Conservation (phyloP, 2,888 invertebrate species). For the Monoplex corrugatus region DNA sequence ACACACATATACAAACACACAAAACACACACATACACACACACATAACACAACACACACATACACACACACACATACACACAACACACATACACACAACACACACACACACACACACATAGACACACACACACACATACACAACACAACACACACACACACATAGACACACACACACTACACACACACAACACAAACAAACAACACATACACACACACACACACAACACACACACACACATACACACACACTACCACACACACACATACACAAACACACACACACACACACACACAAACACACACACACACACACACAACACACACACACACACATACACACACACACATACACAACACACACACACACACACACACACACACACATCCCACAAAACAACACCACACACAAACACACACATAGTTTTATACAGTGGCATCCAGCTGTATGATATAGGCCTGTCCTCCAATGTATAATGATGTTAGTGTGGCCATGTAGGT, state of each 20-base stretch:
- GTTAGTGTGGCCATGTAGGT: no score
- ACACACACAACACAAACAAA: not conserved
- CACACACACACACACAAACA: not conserved
- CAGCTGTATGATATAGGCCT: no score
- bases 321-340: not conserved
- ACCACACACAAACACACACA: not conserved
- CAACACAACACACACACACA: not conserved
- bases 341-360: constrained; percentile 17
- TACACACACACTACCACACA: not conserved
- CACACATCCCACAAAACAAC: not conserved
- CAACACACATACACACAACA: not conserved
- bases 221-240: not conserved
- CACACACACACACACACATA: no score
- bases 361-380: not conserved
- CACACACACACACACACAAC: not conserved
- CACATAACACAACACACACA: not conserved
- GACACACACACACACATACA: no score
- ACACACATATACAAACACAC: not conserved
- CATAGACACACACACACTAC: not conserved
- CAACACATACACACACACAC: not conserved
- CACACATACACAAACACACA: not conserved
- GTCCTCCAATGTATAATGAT: no score
- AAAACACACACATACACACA: no score
- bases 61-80: no score
- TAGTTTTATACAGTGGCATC: no score